A percentile compares a stretch with the other conserved stretches of the same genome.
Conservation (phyloP, 2,797 vertebrate genomes). For the Tragelaphus eurycerus region DNA sequence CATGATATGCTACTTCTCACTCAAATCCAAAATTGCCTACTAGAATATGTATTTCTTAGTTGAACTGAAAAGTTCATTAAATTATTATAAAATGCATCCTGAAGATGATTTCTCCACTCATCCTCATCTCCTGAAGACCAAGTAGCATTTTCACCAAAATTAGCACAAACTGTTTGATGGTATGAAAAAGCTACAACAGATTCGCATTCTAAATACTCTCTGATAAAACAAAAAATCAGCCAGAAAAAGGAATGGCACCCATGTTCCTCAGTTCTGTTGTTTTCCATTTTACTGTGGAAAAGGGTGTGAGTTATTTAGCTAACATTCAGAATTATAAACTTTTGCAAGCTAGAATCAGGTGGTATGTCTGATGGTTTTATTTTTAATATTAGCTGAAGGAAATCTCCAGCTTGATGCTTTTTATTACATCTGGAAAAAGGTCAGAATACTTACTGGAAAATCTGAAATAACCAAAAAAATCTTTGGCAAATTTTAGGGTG, state of each 20-base stretch:
- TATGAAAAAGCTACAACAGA: neutral
- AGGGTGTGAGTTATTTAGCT: neutral
- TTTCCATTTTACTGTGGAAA: neutral
- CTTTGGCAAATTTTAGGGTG: conserved; percentile 49
- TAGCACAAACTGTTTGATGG: neutral
- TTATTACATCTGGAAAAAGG: conserved; percentile 58
- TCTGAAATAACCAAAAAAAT: conserved; percentile 26
- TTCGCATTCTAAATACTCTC: neutral
- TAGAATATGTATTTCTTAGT: neutral
- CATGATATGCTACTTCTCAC: neutral
- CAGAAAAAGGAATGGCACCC: too few relatives aligned
- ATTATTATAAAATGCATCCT: neutral
- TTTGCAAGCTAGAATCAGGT: neutral
- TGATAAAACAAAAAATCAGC: neutral
- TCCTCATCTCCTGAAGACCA: neutral
- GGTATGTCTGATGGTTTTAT: conserved; percentile 42
- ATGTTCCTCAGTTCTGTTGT: neutral
- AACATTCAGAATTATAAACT: conserved; percentile 14
- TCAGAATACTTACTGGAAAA: conserved; percentile 61
- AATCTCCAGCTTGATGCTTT: conserved; percentile 22
- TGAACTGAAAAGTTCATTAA: neutral
- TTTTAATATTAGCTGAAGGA: conserved; percentile 62
- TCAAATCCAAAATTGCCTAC: neutral
- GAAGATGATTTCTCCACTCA: neutral
- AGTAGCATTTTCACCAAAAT: neutral